These are phyloP conservation scores for Hemicordylus capensis DNA, from an alignment of 2,113 vertebrate genomes.

Conservation along the genomic window DNA sequence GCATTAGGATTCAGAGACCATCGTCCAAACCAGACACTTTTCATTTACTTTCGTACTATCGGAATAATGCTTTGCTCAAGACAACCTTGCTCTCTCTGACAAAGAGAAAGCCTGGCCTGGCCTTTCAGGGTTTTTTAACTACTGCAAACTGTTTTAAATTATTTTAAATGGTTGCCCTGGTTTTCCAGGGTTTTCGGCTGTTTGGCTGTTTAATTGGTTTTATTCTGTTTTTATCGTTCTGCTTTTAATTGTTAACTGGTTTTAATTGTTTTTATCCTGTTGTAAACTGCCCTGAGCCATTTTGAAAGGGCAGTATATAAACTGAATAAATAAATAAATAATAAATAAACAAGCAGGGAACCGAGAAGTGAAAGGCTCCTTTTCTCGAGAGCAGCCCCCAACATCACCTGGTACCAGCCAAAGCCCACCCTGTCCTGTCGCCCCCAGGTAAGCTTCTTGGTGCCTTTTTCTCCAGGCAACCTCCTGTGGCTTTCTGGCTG, in stretches of 20 bases:
- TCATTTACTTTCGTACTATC: not conserved
- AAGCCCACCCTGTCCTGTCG: not conserved
- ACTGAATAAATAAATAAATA: no score
- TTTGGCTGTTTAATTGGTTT: no score
- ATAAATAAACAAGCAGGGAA: no score
- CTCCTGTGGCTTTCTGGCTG: not conserved
- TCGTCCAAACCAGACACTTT: not conserved
- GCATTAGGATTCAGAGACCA: not conserved
- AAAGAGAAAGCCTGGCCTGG: not conserved
- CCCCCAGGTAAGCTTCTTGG: not conserved
- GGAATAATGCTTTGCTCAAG: not conserved
- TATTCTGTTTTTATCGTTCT: no score
- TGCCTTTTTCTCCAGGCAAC: not conserved
- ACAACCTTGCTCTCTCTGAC: not conserved
- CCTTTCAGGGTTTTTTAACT: no score
- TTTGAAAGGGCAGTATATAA: no score
- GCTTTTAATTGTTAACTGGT: no score
- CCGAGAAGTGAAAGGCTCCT: not conserved
- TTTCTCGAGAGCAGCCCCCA: not conserved
- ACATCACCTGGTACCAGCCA: not conserved
- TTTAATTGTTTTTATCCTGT: no score
- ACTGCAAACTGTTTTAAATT: no score
- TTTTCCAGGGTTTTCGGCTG: no score
- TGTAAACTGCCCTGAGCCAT: no score
- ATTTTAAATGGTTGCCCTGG: no score